phyloP scores from a whole-genome alignment of 1,140 invertebrate species.

The Drosophila takahashii region DNA sequence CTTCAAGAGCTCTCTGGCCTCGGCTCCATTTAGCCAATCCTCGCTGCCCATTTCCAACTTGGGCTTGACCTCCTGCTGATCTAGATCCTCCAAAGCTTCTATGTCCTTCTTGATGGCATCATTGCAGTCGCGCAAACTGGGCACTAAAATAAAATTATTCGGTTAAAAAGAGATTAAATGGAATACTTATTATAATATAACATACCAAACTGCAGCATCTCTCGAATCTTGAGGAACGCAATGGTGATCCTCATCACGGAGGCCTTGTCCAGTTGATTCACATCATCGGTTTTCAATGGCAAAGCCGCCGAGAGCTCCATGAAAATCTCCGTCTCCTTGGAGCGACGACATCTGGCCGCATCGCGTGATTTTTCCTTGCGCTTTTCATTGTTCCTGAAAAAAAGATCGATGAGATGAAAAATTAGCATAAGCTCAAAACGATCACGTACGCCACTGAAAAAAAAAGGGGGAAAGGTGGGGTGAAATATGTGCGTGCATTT shows the following conservation, averaged over 20 bases:
- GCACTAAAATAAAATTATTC: conserved; percentile 66
- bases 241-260: conserved; percentile 97
- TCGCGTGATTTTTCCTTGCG: conserved; percentile 98
- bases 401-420: conserved; percentile 59
- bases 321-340: conserved; percentile 97
- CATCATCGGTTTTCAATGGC: conserved; percentile 91
- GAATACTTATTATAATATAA: conserved; percentile 36
- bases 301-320: conserved; percentile 92
- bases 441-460: conserved; percentile 64
- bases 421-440: conserved; percentile 34
- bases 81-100: conserved; percentile 17
- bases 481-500: conserved; percentile 71
- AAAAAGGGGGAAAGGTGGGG: neutral
- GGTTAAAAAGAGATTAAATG: conserved; percentile 28
- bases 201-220: conserved; percentile 92
- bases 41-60: conserved; percentile 56
- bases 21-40: conserved; percentile 65
- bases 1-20: conserved; percentile 63
- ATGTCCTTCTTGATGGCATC: conserved; percentile 38
- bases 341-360: conserved; percentile 95
- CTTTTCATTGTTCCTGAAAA: conserved; percentile 96
- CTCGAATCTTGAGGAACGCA: conserved; percentile 93
- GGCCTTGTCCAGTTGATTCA: conserved; percentile 96
- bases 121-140: conserved; percentile 38
- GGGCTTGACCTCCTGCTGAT: conserved; percentile 41